Conservation (phyloP, 2,888 invertebrate genomes). For the Sphaeridia pumilis region DNA sequence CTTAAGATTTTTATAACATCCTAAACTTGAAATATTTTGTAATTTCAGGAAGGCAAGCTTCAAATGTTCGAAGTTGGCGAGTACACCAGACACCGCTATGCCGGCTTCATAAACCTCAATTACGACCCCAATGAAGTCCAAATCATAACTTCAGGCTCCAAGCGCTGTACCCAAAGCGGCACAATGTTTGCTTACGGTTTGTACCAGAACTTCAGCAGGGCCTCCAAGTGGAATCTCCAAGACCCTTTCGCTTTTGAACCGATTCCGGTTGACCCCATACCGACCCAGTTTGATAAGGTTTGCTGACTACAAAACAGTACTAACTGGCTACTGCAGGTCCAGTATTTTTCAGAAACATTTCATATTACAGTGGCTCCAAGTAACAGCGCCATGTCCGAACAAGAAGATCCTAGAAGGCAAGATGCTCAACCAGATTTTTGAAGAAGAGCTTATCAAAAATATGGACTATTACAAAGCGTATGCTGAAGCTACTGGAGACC, state of each 20-base stretch:
- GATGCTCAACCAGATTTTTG: neutral
- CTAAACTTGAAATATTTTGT: neutral
- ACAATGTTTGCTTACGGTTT: conserved; percentile 1
- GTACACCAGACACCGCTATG: neutral
- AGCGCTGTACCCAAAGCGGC: conserved; percentile 3
- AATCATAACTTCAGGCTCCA: neutral
- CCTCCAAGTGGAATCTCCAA: neutral
- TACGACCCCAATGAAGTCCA: conserved; percentile 1
- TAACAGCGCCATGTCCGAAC: neutral
- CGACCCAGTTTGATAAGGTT: neutral
- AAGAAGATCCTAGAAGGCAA: neutral
- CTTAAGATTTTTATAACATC: neutral
- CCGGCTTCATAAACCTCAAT: neutral
- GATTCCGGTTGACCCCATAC: conserved; percentile 1
- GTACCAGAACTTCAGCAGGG: neutral
- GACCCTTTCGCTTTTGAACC: neutral
- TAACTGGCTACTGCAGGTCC: neutral
- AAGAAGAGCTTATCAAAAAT: neutral
- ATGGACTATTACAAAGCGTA: neutral
- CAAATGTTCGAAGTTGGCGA: neutral
- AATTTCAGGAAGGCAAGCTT: neutral
- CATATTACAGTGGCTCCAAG: neutral
- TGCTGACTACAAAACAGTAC: neutral
- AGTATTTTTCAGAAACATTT: neutral
- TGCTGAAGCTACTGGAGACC: neutral